Base-by-base conservation (phyloP, 2,113 vertebrate genomes). In the Anser brachyrhynchus region DNA sequence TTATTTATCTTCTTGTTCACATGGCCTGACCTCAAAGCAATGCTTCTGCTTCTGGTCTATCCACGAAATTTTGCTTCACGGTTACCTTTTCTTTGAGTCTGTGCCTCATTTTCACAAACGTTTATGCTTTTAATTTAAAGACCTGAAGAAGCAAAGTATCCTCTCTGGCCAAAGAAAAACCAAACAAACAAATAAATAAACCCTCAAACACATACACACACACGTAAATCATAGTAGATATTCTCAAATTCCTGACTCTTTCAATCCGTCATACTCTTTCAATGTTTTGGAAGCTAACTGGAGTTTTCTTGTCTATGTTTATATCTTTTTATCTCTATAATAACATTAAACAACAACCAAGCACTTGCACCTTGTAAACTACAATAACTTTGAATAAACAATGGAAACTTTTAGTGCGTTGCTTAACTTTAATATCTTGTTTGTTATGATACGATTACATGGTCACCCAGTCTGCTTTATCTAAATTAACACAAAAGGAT, bases 401-500 rank as follows among this genome's bases (percentile, higher is more conserved):
- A 54, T 71, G 46, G 83, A 94, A 90, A 86, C 31, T 77, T 94
- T 71, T 39, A 66, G 72, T 62, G 44, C 70, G 13, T 13, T 74
- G 62, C 77, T 67, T 94, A 92, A 90, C 92, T 79, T 77, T 71
- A 37, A 0, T 0, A 89, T 94, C 16, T 12, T 2, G 0, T 88
- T 92, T 95, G 31, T 86, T 93, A 6, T 77, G 70, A 51, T 70
- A 73, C 22, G 18, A 2, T 77, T 85, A 8, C 33, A 31, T 52
- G 54, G 31, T 92, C 72, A 70, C 55, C 16, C 58, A 80, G 16
- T 21, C 59, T 80, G 44, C 19, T 55, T 94, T 92, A 92, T 83
- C 85, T 90, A 87, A 95, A 69, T 85, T 76, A 90, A 85, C n/a
- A 73, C 9, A 82, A 58, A 21, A 61, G 31, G 44, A 93, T 90